Conservation (phyloP, 2,797 vertebrate species). For the Melopsittacus undulatus region DNA sequence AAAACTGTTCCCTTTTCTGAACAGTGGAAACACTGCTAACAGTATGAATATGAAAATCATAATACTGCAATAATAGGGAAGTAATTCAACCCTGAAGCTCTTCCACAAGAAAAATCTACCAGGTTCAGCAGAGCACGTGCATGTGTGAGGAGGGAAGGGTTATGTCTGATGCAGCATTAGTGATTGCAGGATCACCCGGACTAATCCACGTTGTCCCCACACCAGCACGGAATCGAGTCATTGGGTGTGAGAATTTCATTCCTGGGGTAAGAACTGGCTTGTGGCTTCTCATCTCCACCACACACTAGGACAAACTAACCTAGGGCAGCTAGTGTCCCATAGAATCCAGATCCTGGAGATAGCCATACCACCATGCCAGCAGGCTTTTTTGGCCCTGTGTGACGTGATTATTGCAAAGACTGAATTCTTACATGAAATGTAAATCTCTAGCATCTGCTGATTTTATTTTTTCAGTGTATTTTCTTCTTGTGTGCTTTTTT, state of each 20-base stretch:
- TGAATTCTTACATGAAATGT: background rate
- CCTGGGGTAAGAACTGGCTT: background rate
- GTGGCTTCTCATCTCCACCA: background rate
- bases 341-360: background rate
- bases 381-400: background rate
- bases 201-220: background rate
- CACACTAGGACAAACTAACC: background rate
- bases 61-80: background rate
- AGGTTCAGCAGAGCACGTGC: background rate
- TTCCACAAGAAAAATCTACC: background rate
- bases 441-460: background rate
- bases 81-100: background rate
- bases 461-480: background rate
- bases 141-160: rapidly evolving
- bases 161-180: background rate
- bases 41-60: background rate
- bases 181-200: background rate
- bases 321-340: rapidly evolving
- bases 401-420: background rate
- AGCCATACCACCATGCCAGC: background rate
- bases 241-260: background rate
- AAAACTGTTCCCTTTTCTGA: background rate
- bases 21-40: background rate
- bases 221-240: background rate
- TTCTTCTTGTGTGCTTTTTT: background rate